Evolutionary conservation across 2,797 vertebrate species (phyloP).

Genomic region (Sebastes goodei): DNA sequence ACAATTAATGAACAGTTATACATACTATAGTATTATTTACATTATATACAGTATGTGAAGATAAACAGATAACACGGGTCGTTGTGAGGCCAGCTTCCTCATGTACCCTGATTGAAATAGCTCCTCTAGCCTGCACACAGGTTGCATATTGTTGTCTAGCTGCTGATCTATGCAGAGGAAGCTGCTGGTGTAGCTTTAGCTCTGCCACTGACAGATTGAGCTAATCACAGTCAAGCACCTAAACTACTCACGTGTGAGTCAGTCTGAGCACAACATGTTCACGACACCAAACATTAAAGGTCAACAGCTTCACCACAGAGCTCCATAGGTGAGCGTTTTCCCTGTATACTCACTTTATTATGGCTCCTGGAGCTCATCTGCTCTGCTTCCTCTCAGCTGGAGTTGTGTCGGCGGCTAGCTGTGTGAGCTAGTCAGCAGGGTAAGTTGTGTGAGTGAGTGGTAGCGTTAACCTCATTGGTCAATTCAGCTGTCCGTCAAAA

Average conservation of each 20-base stretch:
- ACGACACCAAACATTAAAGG: not conserved
- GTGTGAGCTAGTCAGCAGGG: constrained; percentile 2
- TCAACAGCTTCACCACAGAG: not conserved
- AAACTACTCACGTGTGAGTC: not conserved
- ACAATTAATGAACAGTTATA: not conserved
- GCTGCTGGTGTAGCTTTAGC: constrained; percentile 62
- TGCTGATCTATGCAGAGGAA: constrained; percentile 30
- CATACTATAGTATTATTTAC: not conserved
- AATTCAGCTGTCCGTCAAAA: constrained; percentile 20
- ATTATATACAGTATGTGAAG: not conserved
- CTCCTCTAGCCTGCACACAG: not conserved
- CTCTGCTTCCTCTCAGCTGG: constrained; percentile 42
- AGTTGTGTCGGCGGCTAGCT: not conserved
- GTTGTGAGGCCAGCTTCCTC: not conserved
- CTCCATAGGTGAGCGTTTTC: not conserved
- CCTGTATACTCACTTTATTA: constrained; percentile 61
- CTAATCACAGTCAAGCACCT: constrained; percentile 13
- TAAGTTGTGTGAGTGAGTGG: not conserved
- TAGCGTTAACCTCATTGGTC: constrained; percentile 37
- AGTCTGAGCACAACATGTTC: not conserved
- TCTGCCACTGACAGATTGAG: constrained; percentile 30
- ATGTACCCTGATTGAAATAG: not conserved
- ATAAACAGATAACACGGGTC: no score
- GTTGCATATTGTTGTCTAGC: not conserved
- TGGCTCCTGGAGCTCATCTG: constrained; percentile 33